Conservation (phyloP, 2,113 vertebrate genomes). For the Cottus gobio region DNA sequence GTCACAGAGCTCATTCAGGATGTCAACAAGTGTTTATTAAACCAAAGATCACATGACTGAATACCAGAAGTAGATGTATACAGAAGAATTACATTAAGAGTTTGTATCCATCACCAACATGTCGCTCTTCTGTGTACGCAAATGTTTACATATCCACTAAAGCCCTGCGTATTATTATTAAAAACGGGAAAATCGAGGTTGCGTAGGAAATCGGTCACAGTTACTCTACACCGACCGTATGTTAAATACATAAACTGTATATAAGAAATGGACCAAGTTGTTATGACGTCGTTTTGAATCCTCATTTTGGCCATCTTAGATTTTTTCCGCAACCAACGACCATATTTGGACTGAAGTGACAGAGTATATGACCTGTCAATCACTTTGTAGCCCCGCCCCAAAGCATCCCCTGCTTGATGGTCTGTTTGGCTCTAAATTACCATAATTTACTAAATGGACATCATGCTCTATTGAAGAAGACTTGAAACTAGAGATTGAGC, state of each 20-base stretch:
- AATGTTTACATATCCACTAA: background rate
- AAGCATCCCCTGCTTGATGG: too few relatives aligned
- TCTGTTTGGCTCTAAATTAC: too few relatives aligned
- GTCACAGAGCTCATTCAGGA: constrained; percentile 23
- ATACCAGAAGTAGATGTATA: too few relatives aligned
- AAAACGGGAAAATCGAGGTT: background rate
- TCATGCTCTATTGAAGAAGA: background rate
- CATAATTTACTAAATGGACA: background rate
- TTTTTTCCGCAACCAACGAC: background rate
- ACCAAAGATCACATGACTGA: constrained; percentile 5
- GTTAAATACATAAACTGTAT: too few relatives aligned
- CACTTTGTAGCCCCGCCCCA: background rate
- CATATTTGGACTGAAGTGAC: background rate
- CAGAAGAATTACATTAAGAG: background rate
- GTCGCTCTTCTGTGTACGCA: background rate
- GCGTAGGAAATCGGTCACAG: background rate
- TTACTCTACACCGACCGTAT: too few relatives aligned
- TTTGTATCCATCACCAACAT: background rate
- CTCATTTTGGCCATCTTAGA: too few relatives aligned
- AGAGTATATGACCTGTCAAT: background rate
- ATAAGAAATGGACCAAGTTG: too few relatives aligned
- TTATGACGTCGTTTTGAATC: too few relatives aligned
- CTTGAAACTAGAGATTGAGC: too few relatives aligned
- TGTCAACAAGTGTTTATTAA: constrained; percentile 11
- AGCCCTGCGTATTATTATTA: too few relatives aligned